Evolutionary conservation across 2,797 vertebrate species (phyloP).

Genomic region (Pangasius mekongensis): DNA sequence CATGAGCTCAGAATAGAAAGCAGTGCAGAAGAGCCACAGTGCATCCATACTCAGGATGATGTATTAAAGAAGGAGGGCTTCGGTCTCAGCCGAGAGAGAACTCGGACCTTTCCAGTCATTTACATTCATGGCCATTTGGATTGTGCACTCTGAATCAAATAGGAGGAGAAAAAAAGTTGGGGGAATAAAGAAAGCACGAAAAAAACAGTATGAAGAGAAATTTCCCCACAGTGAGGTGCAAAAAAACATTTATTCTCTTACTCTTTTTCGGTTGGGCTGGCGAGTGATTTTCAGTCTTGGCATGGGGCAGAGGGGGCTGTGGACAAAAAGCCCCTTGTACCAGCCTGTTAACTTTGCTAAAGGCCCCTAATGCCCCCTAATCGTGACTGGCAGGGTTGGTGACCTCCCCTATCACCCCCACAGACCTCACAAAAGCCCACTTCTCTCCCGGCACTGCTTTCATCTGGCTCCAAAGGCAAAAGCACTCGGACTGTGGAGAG

Average conservation of each 20-base stretch:
- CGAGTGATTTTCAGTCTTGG: conserved; percentile 62
- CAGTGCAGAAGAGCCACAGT: conserved; percentile 10
- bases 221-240: conserved; percentile 44
- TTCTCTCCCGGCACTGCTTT: conserved; percentile 54
- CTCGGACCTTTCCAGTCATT: conserved; percentile 41
- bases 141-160: conserved; percentile 50
- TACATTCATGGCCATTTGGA: conserved; percentile 60
- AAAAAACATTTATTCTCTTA: conserved; percentile 51
- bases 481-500: conserved; percentile 34
- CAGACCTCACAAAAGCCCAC: conserved; percentile 58
- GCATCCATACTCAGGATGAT: conserved; percentile 40
- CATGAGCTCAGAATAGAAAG: conserved; percentile 41
- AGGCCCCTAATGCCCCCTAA: conserved; percentile 75
- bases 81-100: conserved; percentile 39
- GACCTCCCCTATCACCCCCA: conserved; percentile 59
- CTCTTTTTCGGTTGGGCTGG: conserved; percentile 57
- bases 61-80: conserved; percentile 39
- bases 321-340: conserved; percentile 75
- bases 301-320: conserved; percentile 55
- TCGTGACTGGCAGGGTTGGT: conserved; percentile 77
- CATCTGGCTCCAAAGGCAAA: conserved; percentile 52
- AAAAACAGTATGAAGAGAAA: conserved; percentile 50
- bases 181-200: conserved; percentile 26
- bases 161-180: conserved; percentile 38
- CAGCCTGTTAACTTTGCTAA: conserved; percentile 71